Evolutionary conservation across 2,113 vertebrate genomes (phyloP), one percentile per base, ranked within the genome.

Genomic region (Mustela lutreola): DNA sequence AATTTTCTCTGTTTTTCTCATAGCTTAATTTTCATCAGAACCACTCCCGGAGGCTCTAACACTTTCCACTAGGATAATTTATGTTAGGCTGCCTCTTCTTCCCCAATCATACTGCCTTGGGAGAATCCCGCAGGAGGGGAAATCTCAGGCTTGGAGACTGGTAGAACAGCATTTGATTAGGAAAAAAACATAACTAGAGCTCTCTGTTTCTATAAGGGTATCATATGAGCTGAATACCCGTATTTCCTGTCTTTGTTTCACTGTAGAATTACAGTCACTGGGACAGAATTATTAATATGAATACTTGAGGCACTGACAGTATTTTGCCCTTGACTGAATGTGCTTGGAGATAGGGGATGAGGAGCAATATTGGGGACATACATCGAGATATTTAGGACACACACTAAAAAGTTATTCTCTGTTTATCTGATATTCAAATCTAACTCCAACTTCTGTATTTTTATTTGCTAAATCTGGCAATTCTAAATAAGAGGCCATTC

Each of bases 391-490:
- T 65, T 56, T 81, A 88, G 42, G 33, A 95, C 18, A 80, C 53
- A 39, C 24, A 53, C 19, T 76, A n/a, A 71, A 33, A 90, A 82
- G 60, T 78, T 95, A 78, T 62, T 78, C 63, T 80, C 75, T 56
- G 71, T 89, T 94, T 96, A 80, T 93, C 26, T 80, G 31, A 92
- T 87, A 90, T 95, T 75, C 53, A 95, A 78, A 94, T 89, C 80
- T 70, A 84, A 73, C 39, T 83, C 36, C 56, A 70, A 90, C 45
- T 79, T 79, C 78, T 95, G 4, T 42, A 42, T 89, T 92, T 94
- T 50, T 71, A 80, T 95, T 94, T 96, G 31, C 86, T 96, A 96
- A 93, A 95, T 78, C 42, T 96, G 75, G 80, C 12, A 63, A 62
- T 60, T 82, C 10, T 93, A 91, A 95, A 62, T 60, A 86, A 83